These are phyloP conservation scores for Sparus aurata DNA, from an alignment of 2,797 vertebrate genomes.

Conservation along the genomic window DNA sequence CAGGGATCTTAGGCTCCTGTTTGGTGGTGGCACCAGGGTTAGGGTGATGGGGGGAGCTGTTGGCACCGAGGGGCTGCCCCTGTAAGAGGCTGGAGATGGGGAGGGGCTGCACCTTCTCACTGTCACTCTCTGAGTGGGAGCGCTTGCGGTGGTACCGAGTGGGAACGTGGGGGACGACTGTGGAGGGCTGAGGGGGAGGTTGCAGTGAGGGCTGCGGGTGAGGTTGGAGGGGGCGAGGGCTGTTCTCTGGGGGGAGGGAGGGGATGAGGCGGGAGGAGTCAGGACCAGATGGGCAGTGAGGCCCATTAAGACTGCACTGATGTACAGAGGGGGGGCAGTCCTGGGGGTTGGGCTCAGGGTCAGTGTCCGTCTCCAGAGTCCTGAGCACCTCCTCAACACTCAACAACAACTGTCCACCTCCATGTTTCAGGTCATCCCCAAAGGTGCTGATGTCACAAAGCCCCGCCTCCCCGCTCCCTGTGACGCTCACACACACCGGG, in stretches of 20 bases:
- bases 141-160: slow-evolving; percentile 94
- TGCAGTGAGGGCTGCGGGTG: slow-evolving; percentile 84
- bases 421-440: slow-evolving; percentile 92
- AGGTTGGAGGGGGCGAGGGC: slow-evolving; percentile 84
- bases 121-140: slow-evolving; percentile 97
- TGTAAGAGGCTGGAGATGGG: slow-evolving; percentile 95
- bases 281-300: slow-evolving; percentile 83
- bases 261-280: slow-evolving; percentile 76
- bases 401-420: slow-evolving; percentile 91
- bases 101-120: slow-evolving; percentile 95
- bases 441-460: slow-evolving; percentile 92
- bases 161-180: slow-evolving; percentile 88
- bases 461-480: slow-evolving; percentile 81
- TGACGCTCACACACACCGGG: slow-evolving; percentile 90
- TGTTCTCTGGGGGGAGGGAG: slow-evolving; percentile 74
- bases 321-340: slow-evolving; percentile 76
- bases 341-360: slow-evolving; percentile 63
- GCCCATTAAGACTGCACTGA: slow-evolving; percentile 89
- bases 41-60: slow-evolving; percentile 83
- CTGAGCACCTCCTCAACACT: slow-evolving; percentile 98
- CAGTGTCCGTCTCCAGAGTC: slow-evolving; percentile 93
- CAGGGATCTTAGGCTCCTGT: slow-evolving; percentile 90
- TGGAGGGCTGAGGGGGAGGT: slow-evolving; percentile 84
- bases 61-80: slow-evolving; percentile 88
- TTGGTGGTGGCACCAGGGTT: slow-evolving; percentile 88